Evolutionary conservation across 2,888 invertebrate genomes (phyloP), one percentile per base, ranked within the genome.

Genomic region (Acanthosoma haemorrhoidale): DNA sequence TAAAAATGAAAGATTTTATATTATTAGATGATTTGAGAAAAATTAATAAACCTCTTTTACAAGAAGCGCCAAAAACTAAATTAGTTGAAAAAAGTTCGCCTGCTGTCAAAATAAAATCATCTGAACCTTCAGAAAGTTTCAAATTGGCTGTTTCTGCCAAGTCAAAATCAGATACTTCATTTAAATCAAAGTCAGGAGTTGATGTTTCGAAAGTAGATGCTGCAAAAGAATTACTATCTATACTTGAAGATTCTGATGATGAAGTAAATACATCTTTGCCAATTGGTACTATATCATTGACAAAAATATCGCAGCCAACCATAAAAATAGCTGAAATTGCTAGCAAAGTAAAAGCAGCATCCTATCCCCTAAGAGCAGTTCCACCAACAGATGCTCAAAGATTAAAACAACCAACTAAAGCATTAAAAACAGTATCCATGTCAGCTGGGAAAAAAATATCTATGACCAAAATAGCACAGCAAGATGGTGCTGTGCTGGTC

Each of bases 1-100:
- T 18, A 21, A 64, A 41, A 38, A 64, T 64, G 64, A 64, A 64
- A 41, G 64, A 64, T 64, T 64, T 29, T 39, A 64, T 64, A 41
- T 41, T 64, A 29, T 29, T 64, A 4, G 64, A 64, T 13, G 64
- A 64, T 4, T 39, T 64, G 3, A 64, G 39, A 16, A 64, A 41
- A 41, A 11, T 39, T 2, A 21, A 31, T 8, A 38, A 64, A 29
- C 21, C 15, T 31, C 13, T 36, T 13, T 18, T 25, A 8, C 18
- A 4, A n/a, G 15, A 39, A 4, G 5, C 21, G 8, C 21, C 15
- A 4, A 11, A n/a, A 41, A 41, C 9, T 29, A 64, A 41, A 29
- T n/a, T 4, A 25, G 13, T 5, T 13, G 25, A 13, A 6, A 51
- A 51, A 13, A 13, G 25, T 3, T 11, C 11, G 2, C n/a, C n/a